These are phyloP conservation scores for Bombus picipes DNA, from an alignment of 1,140 invertebrate genomes.

Conservation along the genomic window DNA sequence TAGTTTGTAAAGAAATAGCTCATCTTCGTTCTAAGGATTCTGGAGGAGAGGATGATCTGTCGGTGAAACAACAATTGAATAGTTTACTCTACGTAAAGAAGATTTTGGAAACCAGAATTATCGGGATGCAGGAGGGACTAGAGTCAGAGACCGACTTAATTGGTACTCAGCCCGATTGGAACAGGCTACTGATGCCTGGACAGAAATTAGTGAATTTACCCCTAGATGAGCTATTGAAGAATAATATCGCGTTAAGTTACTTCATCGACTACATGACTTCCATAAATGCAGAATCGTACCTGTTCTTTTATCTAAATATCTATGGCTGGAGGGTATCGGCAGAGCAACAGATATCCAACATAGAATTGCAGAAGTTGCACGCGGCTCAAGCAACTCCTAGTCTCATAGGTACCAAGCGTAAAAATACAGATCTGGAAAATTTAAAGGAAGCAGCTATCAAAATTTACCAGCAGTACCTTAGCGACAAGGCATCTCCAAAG, in stretches of 20 bases:
- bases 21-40: constrained; percentile 91
- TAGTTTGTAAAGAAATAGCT: constrained; percentile 91
- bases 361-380: constrained; percentile 83
- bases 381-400: constrained; percentile 66
- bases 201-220: constrained; percentile 87
- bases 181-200: constrained; percentile 83
- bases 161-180: constrained; percentile 80
- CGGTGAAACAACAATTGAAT: constrained; percentile 94
- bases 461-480: constrained; percentile 93
- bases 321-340: constrained; percentile 91
- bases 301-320: constrained; percentile 93
- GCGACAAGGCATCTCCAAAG: constrained; percentile 88
- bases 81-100: constrained; percentile 92
- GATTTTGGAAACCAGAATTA: constrained; percentile 87
- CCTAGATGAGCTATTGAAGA: constrained; percentile 90
- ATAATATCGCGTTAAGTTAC: constrained; percentile 90
- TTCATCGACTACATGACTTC: constrained; percentile 92
- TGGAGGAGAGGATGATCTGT: constrained; percentile 91
- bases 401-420: constrained; percentile 63
- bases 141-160: constrained; percentile 82
- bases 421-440: constrained; percentile 83
- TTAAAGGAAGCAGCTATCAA: constrained; percentile 89
- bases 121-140: constrained; percentile 84
- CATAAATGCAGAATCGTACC: constrained; percentile 88
- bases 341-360: constrained; percentile 88